Evolutionary conservation across 2,888 invertebrate genomes (phyloP).

Genomic region (Drosophila kuntzei): DNA sequence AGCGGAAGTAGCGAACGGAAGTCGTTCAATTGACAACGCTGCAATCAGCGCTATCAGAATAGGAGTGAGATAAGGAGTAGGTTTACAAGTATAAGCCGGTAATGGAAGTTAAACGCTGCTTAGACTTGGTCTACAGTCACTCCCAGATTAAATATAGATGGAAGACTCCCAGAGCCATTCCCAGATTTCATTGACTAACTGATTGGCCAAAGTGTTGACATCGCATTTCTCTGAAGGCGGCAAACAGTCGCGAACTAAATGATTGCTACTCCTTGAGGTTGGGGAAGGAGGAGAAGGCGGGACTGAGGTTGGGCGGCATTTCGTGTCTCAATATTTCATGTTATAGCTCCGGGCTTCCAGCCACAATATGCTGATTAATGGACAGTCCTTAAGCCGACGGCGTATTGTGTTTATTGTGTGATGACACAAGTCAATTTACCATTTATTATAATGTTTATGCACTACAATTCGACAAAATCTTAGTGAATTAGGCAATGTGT

Average conservation of each 20-base stretch:
- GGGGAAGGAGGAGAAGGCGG: constrained; percentile 4
- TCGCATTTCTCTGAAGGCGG: constrained; percentile 36
- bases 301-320: constrained; percentile 39
- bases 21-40: constrained; percentile 55
- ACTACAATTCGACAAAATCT: constrained; percentile 11
- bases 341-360: constrained; percentile 21
- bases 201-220: constrained; percentile 66
- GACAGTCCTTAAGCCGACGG: constrained; percentile 45
- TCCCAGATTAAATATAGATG: background rate
- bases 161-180: background rate
- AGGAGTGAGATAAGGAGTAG: background rate
- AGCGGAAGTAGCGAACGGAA: constrained; percentile 53
- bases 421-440: constrained; percentile 57
- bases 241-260: constrained; percentile 9
- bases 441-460: constrained; percentile 45
- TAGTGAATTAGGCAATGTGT: background rate
- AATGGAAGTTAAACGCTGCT: constrained; percentile 37
- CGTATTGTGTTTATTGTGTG: constrained; percentile 58
- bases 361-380: constrained; percentile 64
- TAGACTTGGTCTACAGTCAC: constrained; percentile 3
- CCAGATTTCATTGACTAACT: constrained; percentile 10
- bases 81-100: constrained; percentile 6
- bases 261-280: constrained; percentile 23
- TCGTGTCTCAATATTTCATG: constrained; percentile 52
- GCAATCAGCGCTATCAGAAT: constrained; percentile 55